phyloP scores from a whole-genome alignment of 2,797 vertebrate species.

The Morelia viridis region DNA sequence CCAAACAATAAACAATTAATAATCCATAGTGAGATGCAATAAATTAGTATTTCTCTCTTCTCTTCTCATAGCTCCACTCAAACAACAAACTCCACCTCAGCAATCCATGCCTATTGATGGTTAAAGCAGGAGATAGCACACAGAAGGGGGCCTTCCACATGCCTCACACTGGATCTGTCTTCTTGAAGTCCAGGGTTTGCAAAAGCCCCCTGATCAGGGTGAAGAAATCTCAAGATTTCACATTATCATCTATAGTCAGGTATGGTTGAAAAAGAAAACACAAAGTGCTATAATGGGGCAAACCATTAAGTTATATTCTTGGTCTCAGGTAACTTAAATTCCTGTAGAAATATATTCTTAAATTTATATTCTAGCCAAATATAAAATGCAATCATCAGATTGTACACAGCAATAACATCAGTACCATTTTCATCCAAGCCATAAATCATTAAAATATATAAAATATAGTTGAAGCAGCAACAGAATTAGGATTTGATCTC shows the following conservation, averaged over 20 bases:
- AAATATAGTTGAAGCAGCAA: background rate
- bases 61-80: constrained; percentile 8
- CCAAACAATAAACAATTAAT: background rate
- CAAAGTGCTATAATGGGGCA: background rate
- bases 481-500: background rate
- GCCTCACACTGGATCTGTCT: background rate
- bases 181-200: constrained; percentile 3
- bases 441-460: background rate
- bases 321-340: background rate
- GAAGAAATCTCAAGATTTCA: constrained; percentile 27
- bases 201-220: constrained; percentile 16
- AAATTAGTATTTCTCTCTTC: background rate
- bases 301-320: background rate
- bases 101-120: constrained; percentile 3
- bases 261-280: background rate
- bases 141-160: background rate
- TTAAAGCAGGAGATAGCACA: background rate
- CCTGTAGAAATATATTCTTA: background rate
- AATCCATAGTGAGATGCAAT: background rate
- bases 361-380: background rate
- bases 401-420: background rate
- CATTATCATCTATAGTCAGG: constrained; percentile 20
- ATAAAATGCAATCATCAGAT: background rate
- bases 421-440: background rate
- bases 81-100: background rate